A percentile compares a stretch with the other conserved stretches of the same genome.
phyloP scores from a whole-genome alignment of 2,888 invertebrate genomes.

The Agonopterix subpropinquella region DNA sequence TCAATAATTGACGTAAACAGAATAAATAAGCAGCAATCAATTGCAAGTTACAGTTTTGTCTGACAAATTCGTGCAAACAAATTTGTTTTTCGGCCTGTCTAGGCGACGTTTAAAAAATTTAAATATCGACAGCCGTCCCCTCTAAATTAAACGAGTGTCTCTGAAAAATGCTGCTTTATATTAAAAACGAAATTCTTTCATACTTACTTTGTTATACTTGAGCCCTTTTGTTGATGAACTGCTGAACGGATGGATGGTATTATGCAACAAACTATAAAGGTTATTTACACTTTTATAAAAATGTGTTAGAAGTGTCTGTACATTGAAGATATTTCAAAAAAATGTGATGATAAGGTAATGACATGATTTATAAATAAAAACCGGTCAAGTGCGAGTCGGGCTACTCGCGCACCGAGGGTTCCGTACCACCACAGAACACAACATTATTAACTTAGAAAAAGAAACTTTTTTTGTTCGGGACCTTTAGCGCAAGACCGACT shows the following conservation, averaged over 20 bases:
- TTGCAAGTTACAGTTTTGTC: slow-evolving; percentile 29
- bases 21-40: slow-evolving; percentile 15
- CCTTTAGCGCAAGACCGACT: no score
- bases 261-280: no score
- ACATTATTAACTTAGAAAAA: no score
- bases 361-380: no score
- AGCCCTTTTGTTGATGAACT: slow-evolving; percentile 24
- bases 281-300: no score
- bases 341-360: no score
- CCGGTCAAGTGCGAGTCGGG: no score
- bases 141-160: slow-evolving; percentile 56
- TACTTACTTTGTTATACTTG: slow-evolving; percentile 18
- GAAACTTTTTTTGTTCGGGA: no score
- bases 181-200: slow-evolving; percentile 24
- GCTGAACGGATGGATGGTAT: background rate
- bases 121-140: slow-evolving; percentile 65
- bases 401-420: no score
- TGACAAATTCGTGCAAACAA: slow-evolving; percentile 61
- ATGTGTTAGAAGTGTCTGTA: no score
- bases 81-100: slow-evolving; percentile 51
- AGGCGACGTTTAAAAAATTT: slow-evolving; percentile 64
- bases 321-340: no score
- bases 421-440: no score
- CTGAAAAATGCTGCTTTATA: slow-evolving; percentile 41
- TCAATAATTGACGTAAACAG: background rate